Evolutionary conservation across 2,113 vertebrate genomes (phyloP).

Genomic region (Sapayoa aenigma): DNA sequence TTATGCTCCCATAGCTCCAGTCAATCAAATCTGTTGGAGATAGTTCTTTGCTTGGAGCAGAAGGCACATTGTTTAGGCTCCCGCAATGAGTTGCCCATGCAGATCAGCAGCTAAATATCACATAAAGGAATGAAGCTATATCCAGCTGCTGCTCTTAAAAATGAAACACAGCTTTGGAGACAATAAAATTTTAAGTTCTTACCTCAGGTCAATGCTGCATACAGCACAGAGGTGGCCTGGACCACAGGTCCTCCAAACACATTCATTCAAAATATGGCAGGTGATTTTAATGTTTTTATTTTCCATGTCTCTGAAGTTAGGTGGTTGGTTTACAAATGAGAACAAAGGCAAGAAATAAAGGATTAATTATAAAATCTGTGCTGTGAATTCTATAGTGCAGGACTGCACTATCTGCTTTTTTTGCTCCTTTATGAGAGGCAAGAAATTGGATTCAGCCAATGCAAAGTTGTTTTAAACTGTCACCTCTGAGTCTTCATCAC

Average conservation of each 20-base stretch:
- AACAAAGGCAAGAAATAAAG: neutral
- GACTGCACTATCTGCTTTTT: neutral
- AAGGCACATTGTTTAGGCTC: neutral
- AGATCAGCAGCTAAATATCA: neutral
- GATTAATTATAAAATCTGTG: neutral
- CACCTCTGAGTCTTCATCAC: neutral
- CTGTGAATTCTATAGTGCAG: neutral
- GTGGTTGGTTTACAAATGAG: neutral
- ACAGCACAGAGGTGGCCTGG: neutral
- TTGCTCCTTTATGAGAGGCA: neutral
- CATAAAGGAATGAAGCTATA: neutral
- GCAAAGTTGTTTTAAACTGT: neutral
- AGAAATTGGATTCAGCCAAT: neutral
- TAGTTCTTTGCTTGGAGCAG: neutral
- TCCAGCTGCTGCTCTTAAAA: neutral
- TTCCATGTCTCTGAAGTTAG: neutral
- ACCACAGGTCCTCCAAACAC: neutral
- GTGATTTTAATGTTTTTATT: neutral
- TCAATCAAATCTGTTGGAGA: neutral
- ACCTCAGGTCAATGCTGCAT: neutral
- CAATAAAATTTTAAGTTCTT: neutral
- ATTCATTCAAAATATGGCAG: neutral
- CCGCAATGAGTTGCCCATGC: neutral
- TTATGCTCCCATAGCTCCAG: neutral
- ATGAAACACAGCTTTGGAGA: neutral